Percentiles rank a stretch among this genome's conserved stretches.
phyloP scores from a whole-genome alignment of 2,888 invertebrate species.

The Rhagium mordax region DNA sequence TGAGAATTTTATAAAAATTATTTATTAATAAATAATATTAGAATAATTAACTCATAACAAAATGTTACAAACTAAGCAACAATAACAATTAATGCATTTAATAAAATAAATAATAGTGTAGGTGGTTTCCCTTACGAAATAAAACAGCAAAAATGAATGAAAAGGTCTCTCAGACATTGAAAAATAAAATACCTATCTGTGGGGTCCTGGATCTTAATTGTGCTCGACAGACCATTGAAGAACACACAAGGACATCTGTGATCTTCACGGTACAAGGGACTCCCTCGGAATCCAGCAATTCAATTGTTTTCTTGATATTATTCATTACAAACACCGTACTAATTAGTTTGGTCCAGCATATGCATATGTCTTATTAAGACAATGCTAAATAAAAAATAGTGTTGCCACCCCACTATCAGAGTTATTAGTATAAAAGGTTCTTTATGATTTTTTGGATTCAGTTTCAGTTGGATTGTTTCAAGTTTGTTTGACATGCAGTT shows the following conservation, averaged over 20 bases:
- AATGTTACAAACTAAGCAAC: not conserved
- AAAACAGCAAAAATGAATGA: not conserved
- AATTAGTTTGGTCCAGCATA: conserved; percentile 52
- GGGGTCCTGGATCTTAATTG: conserved; percentile 59
- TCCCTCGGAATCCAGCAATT: conserved; percentile 59
- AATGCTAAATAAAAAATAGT: conserved; percentile 60
- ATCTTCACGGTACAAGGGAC: conserved; percentile 67
- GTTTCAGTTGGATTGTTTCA: conserved; percentile 40
- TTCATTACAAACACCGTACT: conserved; percentile 53
- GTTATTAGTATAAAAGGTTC: conserved; percentile 59
- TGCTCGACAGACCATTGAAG: conserved; percentile 63
- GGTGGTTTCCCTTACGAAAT: conserved; percentile 1
- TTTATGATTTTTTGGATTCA: conserved; percentile 54
- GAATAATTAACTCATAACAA: conserved; percentile 11
- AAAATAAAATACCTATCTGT: conserved; percentile 41
- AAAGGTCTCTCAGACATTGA: conserved; percentile 39
- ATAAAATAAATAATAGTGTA: not conserved
- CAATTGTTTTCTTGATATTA: conserved; percentile 55
- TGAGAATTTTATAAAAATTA: conserved; percentile 2
- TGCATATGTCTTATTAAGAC: conserved; percentile 61
- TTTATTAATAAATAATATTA: conserved; percentile 14
- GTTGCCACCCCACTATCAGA: conserved; percentile 56
- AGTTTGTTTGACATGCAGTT: conserved; percentile 47
- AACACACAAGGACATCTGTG: conserved; percentile 67
- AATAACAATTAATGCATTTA: conserved; percentile 13